phyloP scores from a whole-genome alignment of 2,888 invertebrate genomes.

The Dione juno region DNA sequence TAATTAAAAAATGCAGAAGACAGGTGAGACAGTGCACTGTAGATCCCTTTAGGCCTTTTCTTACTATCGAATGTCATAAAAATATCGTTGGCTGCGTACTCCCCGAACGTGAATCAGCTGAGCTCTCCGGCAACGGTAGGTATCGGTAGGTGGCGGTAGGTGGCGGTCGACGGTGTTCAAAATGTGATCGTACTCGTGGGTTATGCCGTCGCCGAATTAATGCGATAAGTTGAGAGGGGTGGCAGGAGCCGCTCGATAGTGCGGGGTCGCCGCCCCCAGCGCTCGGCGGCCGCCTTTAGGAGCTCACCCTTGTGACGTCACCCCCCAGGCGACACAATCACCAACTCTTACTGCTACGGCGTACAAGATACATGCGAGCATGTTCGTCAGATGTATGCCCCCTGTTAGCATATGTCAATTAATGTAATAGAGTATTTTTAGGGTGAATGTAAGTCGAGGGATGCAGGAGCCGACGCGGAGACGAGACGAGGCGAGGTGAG shows the following conservation, averaged over 20 bases:
- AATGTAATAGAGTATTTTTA: neutral
- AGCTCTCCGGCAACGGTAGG: too few species aligned
- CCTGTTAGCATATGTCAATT: too few species aligned
- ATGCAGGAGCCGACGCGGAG: constrained; percentile 10
- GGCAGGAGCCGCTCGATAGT: constrained; percentile 38
- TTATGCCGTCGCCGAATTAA: constrained; percentile 19
- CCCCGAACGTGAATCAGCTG: neutral
- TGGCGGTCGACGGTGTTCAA: neutral
- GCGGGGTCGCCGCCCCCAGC: constrained; percentile 60
- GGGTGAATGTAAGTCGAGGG: neutral
- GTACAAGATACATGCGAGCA: too few species aligned
- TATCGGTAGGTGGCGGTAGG: neutral
- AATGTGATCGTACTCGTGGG: constrained; percentile 22
- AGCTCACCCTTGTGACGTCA: constrained; percentile 2
- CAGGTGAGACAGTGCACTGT: too few species aligned
- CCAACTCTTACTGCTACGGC: too few species aligned
- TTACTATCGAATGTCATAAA: too few species aligned
- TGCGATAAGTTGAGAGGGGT: constrained; percentile 28
- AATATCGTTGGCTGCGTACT: too few species aligned
- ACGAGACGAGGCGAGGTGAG: constrained; percentile 27
- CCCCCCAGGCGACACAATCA: neutral
- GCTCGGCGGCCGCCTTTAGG: constrained; percentile 39
- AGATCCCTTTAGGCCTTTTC: too few species aligned
- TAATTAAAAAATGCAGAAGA: too few species aligned
- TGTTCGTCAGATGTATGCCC: too few species aligned